A percentile compares a stretch with the other conserved stretches of the same genome.
phyloP scores from a whole-genome alignment of 2,888 invertebrate genomes.

The Aromia moschata region DNA sequence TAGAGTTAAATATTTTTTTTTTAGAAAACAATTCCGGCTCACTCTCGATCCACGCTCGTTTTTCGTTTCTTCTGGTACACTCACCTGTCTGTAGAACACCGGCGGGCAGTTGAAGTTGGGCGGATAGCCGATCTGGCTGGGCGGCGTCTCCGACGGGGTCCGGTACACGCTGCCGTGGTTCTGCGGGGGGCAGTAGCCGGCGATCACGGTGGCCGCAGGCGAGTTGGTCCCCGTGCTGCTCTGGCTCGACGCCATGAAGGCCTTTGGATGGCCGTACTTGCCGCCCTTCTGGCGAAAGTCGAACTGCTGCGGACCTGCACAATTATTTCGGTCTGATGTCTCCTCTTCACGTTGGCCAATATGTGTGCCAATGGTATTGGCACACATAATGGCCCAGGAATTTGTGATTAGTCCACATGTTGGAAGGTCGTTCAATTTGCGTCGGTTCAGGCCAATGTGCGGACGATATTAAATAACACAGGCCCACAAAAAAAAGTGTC shows the following conservation, averaged over 20 bases:
- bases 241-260: conserved; percentile 56
- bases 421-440: too few species aligned
- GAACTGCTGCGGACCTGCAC: conserved; percentile 24
- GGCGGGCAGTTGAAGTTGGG: conserved; percentile 52
- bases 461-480: too few species aligned
- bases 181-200: conserved; percentile 53
- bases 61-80: too few species aligned
- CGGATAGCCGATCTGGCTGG: conserved; percentile 51
- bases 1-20: too few species aligned
- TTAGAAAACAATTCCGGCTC: too few species aligned
- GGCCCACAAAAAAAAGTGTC: too few species aligned
- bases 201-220: conserved; percentile 59
- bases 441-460: too few species aligned
- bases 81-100: conserved; percentile 58
- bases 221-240: conserved; percentile 61
- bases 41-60: too few species aligned
- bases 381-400: too few species aligned
- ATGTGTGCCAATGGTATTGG: too few species aligned
- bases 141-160: conserved; percentile 60
- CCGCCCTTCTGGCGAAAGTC: conserved; percentile 33
- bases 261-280: conserved; percentile 36
- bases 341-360: too few species aligned
- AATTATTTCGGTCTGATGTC: background rate
- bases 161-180: conserved; percentile 50
- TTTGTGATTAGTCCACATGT: too few species aligned